These are phyloP conservation scores for Blera fallax DNA, from an alignment of 2,888 invertebrate species.

Conservation along the genomic window DNA sequence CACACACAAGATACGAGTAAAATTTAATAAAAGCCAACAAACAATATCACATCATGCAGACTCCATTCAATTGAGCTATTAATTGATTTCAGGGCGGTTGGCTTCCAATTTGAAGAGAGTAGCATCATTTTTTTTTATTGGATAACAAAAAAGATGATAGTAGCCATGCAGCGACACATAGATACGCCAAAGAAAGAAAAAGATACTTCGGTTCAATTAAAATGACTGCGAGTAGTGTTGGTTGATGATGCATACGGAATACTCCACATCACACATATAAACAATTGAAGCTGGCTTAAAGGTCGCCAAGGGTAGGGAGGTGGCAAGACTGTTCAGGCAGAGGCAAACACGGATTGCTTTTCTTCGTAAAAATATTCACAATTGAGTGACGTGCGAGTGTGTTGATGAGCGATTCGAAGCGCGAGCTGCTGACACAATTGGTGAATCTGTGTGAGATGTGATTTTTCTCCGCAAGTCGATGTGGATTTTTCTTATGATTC, in stretches of 20 bases:
- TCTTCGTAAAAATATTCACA: constrained; percentile 25
- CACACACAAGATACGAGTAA: constrained; percentile 28
- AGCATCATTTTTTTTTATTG: constrained; percentile 29
- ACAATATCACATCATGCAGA: constrained; percentile 61
- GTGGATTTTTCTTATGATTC: constrained; percentile 36
- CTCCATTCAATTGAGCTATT: constrained; percentile 69
- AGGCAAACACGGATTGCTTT: background rate
- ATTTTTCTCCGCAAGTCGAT: constrained; percentile 24
- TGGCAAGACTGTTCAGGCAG: background rate
- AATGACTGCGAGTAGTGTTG: background rate
- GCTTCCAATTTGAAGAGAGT: constrained; percentile 7
- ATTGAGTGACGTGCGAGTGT: constrained; percentile 23
- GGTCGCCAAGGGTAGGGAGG: background rate
- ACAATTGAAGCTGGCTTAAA: constrained; percentile 2
- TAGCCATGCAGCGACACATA: constrained; percentile 8
- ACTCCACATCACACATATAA: background rate
- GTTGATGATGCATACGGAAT: constrained; percentile 17
- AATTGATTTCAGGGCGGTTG: constrained; percentile 58
- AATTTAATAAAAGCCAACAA: constrained; percentile 53
- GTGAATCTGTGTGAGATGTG: constrained; percentile 19
- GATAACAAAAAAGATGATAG: constrained; percentile 63
- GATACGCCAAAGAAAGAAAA: constrained; percentile 13
- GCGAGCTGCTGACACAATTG: constrained; percentile 41
- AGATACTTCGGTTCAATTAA: constrained; percentile 53
- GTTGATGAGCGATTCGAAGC: constrained; percentile 29